phyloP scores from a whole-genome alignment of 2,888 invertebrate species.

The Cerastis leucographa region DNA sequence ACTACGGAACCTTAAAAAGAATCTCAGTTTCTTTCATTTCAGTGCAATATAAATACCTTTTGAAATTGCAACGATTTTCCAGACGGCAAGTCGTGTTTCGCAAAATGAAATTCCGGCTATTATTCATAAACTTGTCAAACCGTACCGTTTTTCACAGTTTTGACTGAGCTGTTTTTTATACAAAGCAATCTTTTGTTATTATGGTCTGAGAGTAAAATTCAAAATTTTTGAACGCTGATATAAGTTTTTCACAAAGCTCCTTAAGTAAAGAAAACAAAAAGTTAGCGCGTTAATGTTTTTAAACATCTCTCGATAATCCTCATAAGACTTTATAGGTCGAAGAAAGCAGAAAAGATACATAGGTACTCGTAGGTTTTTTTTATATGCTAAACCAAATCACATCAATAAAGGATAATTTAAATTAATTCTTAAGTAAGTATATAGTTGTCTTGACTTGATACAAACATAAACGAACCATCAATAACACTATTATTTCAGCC shows the following conservation, averaged over 20 bases:
- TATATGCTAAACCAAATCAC: background rate
- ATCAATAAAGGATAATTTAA: background rate
- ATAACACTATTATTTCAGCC: background rate
- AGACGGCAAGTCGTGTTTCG: background rate
- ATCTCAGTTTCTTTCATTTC: background rate
- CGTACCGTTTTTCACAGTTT: background rate
- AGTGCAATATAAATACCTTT: conserved; percentile 2
- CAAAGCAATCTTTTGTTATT: background rate
- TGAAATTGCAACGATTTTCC: background rate
- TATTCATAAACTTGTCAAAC: conserved; percentile 10
- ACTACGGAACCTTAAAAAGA: too few relatives aligned
- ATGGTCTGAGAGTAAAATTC: background rate
- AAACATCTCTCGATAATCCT: too few relatives aligned
- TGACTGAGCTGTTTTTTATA: background rate
- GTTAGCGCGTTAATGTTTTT: too few relatives aligned
- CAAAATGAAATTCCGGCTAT: conserved; percentile 33
- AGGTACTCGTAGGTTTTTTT: background rate
- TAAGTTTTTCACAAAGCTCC: background rate
- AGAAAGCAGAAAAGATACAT: background rate
- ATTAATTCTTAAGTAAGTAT: background rate
- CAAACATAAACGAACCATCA: background rate
- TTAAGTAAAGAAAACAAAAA: background rate
- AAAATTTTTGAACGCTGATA: background rate
- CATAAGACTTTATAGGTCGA: background rate
- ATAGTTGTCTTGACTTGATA: background rate